Conservation (phyloP, 2,888 invertebrate genomes). For the Hesperia comma region DNA sequence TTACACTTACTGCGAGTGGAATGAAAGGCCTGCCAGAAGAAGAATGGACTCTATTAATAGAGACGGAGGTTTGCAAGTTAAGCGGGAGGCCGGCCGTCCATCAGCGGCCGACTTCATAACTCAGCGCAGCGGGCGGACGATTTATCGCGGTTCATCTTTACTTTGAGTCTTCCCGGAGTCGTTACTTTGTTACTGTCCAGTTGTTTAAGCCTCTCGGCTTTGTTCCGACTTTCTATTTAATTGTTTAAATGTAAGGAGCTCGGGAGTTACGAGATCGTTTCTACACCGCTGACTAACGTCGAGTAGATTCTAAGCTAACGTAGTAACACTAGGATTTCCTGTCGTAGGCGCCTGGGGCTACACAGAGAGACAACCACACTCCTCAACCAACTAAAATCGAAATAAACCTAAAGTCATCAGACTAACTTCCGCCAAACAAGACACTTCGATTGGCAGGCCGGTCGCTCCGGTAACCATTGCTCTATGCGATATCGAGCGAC, state of each 20-base stretch:
- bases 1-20: constrained; percentile 15
- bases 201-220: not conserved
- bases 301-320: too few species aligned
- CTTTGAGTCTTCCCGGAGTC: not conserved
- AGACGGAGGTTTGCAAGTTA: constrained; percentile 9
- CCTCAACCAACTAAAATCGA: too few species aligned
- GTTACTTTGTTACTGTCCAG: constrained; percentile 19
- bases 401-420: too few species aligned
- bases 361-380: too few species aligned
- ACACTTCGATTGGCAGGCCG: too few species aligned
- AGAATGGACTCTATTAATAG: constrained; percentile 8
- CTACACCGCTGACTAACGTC: too few species aligned
- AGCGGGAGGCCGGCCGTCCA: not conserved
- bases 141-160: constrained; percentile 10
- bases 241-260: not conserved
- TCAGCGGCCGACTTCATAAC: constrained; percentile 16
- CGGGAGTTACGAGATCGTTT: too few species aligned
- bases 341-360: too few species aligned
- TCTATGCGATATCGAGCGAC: too few species aligned
- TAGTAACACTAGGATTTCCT: too few species aligned
- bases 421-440: too few species aligned
- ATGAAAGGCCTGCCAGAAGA: not conserved
- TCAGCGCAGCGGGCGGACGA: constrained; percentile 11
- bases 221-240: not conserved
- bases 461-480: too few species aligned